Percentiles rank a stretch among this genome's conserved stretches.
These are phyloP conservation scores for Strigamia maritima DNA, from an alignment of 2,888 invertebrate genomes.

Conservation along the genomic window DNA sequence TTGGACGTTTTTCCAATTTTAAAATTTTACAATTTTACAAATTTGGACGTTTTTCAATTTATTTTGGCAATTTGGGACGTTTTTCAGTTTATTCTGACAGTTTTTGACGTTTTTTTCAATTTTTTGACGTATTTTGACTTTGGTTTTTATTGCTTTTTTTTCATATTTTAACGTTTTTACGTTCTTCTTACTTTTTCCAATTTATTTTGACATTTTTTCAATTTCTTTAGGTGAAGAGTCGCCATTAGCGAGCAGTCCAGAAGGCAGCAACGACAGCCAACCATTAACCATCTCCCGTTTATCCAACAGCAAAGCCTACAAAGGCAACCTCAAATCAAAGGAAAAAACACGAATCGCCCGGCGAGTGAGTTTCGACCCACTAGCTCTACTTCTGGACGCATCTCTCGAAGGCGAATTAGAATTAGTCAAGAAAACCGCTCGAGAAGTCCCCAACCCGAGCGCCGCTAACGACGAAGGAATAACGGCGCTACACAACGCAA, in stretches of 20 bases:
- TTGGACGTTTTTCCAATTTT: too few species aligned
- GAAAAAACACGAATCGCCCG: conserved; percentile 53
- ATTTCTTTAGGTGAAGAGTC: not conserved
- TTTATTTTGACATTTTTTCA: not conserved
- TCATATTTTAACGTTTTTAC: too few species aligned
- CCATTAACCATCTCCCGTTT: not conserved
- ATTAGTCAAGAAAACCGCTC: conserved; percentile 89
- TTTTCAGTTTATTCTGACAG: not conserved
- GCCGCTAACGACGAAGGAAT: conserved; percentile 99
- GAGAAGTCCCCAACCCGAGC: conserved; percentile 83
- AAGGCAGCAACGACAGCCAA: conserved; percentile 21
- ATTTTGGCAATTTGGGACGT: too few species aligned
- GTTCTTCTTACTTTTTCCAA: not conserved
- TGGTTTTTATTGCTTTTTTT: too few species aligned
- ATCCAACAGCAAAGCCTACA: conserved; percentile 48
- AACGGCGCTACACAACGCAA: conserved; percentile 98
- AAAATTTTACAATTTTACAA: too few species aligned
- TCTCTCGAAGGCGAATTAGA: conserved; percentile 97
- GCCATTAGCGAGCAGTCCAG: not conserved
- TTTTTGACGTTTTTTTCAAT: not conserved
- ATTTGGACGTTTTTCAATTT: too few species aligned
- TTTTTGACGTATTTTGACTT: too few species aligned
- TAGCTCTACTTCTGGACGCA: conserved; percentile 92
- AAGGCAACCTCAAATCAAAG: conserved; percentile 70
- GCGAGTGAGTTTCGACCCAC: conserved; percentile 94